A percentile compares a stretch with the other conserved stretches of the same genome.
phyloP scores from a whole-genome alignment of 2,113 vertebrate genomes.

The Trematocara macrostoma region DNA sequence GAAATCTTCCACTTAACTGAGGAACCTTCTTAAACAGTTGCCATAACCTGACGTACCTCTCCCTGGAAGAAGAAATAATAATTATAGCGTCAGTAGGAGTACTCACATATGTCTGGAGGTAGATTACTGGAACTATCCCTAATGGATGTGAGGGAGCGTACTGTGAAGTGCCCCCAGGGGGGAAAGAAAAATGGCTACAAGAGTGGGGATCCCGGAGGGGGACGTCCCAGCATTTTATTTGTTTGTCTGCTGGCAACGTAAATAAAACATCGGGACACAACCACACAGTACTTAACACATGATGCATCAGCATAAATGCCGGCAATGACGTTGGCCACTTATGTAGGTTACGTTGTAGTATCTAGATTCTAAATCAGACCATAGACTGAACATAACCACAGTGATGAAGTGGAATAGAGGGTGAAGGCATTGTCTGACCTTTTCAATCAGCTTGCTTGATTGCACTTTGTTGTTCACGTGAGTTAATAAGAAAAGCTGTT shows the following conservation, averaged over 20 bases:
- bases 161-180: accelerated
- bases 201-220: accelerated
- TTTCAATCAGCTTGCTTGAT: neutral
- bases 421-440: neutral
- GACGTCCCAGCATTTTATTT: neutral
- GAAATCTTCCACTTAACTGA: neutral
- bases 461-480: neutral
- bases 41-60: neutral
- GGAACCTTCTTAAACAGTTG: neutral
- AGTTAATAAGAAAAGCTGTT: neutral
- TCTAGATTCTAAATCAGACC: neutral
- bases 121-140: neutral
- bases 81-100: neutral
- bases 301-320: neutral
- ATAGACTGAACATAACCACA: neutral
- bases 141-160: neutral
- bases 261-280: neutral
- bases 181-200: neutral
- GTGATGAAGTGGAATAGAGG: neutral
- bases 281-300: neutral
- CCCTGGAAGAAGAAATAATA: neutral
- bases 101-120: neutral
- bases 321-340: neutral
- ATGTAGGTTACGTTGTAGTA: neutral
- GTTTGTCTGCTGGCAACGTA: neutral